Evolutionary conservation across 2,797 vertebrate species (phyloP).

Genomic region (Semaprochilodus insignis): DNA sequence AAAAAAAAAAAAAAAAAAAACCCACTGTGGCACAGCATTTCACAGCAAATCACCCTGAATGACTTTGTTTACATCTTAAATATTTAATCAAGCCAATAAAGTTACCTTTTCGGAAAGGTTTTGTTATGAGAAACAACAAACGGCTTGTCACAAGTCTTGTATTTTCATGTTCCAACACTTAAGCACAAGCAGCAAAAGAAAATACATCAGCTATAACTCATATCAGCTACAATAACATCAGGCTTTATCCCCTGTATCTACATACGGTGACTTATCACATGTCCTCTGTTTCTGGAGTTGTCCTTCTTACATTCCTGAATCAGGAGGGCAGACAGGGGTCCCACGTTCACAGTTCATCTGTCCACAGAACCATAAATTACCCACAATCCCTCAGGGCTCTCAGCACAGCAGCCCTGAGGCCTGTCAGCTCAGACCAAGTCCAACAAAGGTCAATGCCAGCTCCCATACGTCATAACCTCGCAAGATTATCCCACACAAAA

Average conservation of each 20-base stretch:
- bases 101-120: too few relatives aligned
- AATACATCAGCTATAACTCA: not conserved
- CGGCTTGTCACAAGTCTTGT: too few relatives aligned
- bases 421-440: conserved; percentile 36
- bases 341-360: conserved; percentile 53
- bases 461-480: conserved; percentile 36
- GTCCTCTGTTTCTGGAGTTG: conserved; percentile 2
- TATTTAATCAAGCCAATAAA: too few relatives aligned
- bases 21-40: too few relatives aligned
- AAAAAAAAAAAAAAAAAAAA: too few relatives aligned
- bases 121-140: too few relatives aligned
- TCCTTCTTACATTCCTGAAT: conserved; percentile 10
- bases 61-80: too few relatives aligned
- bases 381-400: conserved; percentile 14
- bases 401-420: conserved; percentile 16
- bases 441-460: conserved; percentile 35
- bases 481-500: conserved; percentile 38
- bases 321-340: conserved; percentile 24
- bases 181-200: not conserved
- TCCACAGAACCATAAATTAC: conserved; percentile 47
- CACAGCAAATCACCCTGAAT: too few relatives aligned
- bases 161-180: not conserved
- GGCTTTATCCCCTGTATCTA: not conserved
- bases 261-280: conserved; percentile 9
- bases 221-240: not conserved